Evolutionary conservation across 2,113 vertebrate species (phyloP), one percentile per base, ranked within the genome.

Genomic region (Nestor notabilis): DNA sequence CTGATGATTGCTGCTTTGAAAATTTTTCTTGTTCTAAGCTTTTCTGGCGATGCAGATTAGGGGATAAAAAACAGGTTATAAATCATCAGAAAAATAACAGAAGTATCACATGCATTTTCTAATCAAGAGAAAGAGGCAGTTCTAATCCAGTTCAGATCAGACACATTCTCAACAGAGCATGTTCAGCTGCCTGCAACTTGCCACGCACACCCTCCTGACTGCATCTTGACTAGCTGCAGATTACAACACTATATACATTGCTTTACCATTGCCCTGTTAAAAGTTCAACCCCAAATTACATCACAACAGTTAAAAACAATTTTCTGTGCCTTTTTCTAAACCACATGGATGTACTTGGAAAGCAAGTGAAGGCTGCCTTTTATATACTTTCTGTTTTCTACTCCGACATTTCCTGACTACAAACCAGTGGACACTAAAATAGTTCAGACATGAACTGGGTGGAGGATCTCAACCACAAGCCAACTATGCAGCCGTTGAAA

Each of bases 51-150:
- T 60, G 56, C 35, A 87, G 82, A 68, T 74, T 14, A 16, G 7
- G 39, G 33, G 27, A 55, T 75, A 70, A 79, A 82, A 91, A 82
- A 87, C 74, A 63, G 95, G 58, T 71, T 63, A 53, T 46, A 83
- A 70, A 66, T 78, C 53, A 89, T 77, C 76, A 55, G 55, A 66
- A 81, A 35, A 91, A 87, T 63, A 55, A 92, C 50, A 53, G 37
- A 80, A 72, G 28, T 41, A 88, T 90, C 90, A 69, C 53, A 77
- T 65, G 19, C 29, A n/a, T 89, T 83, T 94, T 93, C 89, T 88
- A 87, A 75, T 84, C 55, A 74, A 65, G 87, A 77, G 49, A 25
- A 64, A 83, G 72, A 87, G 81, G 83, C 33, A 83, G 68, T 37
- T 82, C 33, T 43, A 29, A 78, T 29, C 39, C 29, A 64, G n/a